Percentiles rank a stretch among this genome's conserved stretches.
These are phyloP conservation scores for Hucho hucho DNA, from an alignment of 2,113 vertebrate species.

Conservation along the genomic window DNA sequence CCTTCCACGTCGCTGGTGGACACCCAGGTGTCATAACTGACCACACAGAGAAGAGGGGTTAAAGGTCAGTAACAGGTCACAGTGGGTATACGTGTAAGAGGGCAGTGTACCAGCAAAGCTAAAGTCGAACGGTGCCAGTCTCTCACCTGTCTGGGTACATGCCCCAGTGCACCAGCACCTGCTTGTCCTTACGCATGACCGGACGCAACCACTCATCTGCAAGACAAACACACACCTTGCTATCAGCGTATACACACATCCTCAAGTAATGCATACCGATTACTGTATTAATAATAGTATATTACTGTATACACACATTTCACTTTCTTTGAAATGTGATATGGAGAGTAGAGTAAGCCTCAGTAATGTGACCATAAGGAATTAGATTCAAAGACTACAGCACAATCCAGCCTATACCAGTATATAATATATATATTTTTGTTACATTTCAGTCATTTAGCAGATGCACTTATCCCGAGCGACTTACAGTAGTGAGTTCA, in stretches of 20 bases:
- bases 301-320: too few species aligned
- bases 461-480: too few species aligned
- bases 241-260: background rate
- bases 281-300: too few species aligned
- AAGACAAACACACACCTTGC: conserved; percentile 42
- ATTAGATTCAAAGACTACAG: too few species aligned
- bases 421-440: too few species aligned
- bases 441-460: too few species aligned
- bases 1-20: conserved; percentile 87
- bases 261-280: background rate
- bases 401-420: too few species aligned
- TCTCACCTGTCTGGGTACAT: conserved; percentile 81
- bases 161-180: conserved; percentile 96
- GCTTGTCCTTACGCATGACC: conserved; percentile 94
- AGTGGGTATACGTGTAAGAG: background rate
- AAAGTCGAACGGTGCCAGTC: background rate
- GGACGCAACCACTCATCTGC: conserved; percentile 97
- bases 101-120: background rate
- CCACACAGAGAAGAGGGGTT: background rate
- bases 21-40: conserved; percentile 95
- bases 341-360: too few species aligned
- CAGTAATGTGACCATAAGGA: too few species aligned
- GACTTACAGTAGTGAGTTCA: too few species aligned
- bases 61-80: background rate
- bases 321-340: too few species aligned